Conservation (phyloP, 23 tunicate genomes). For the Halocynthia aurantium region DNA sequence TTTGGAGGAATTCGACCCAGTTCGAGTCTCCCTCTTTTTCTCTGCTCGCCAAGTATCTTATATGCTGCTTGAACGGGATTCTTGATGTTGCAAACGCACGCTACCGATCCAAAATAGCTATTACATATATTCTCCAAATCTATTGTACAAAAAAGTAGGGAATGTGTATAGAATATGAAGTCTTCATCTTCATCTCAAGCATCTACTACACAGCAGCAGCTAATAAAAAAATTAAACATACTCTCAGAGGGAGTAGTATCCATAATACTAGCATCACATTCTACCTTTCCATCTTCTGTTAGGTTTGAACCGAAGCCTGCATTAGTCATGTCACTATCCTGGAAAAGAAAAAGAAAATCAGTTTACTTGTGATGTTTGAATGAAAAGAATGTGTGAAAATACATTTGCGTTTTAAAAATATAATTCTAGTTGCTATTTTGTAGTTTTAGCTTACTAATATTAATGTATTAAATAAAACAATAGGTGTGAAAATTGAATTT, state of each 20-base stretch:
- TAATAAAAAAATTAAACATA: not conserved
- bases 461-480: too few relatives aligned
- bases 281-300: conserved; percentile 64
- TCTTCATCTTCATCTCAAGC: not conserved
- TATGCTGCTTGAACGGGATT: conserved; percentile 83
- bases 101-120: conserved; percentile 73
- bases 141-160: not conserved
- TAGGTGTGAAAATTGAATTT: too few relatives aligned
- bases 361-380: too few relatives aligned
- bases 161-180: not conserved
- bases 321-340: conserved; percentile 77
- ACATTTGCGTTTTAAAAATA: too few relatives aligned
- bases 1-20: conserved; percentile 83
- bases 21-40: conserved; percentile 15
- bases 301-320: conserved; percentile 87
- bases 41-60: conserved; percentile 42
- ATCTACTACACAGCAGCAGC: not conserved
- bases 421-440: too few relatives aligned
- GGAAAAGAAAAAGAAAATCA: not conserved
- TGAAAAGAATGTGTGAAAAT: too few relatives aligned
- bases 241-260: conserved; percentile 37
- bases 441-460: too few relatives aligned
- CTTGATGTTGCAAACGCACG: conserved; percentile 56
- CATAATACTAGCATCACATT: conserved; percentile 95
- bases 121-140: conserved; percentile 13